Evolutionary conservation across 2,888 invertebrate species (phyloP).

Genomic region (Conistra vaccinii): DNA sequence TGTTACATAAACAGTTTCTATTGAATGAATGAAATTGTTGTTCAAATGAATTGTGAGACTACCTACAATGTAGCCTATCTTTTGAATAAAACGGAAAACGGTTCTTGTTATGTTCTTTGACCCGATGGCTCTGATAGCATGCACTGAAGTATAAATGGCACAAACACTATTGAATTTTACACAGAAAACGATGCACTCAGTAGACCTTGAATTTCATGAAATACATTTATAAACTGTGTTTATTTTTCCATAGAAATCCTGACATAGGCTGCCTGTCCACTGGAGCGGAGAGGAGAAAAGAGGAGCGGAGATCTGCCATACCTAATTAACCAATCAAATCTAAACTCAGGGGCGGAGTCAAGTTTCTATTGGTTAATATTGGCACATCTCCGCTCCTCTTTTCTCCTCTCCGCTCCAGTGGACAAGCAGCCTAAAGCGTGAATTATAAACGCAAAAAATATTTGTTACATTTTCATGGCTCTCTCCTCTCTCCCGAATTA

Average conservation of each 20-base stretch:
- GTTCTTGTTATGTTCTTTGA: background rate
- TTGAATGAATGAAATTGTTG: constrained; percentile 38
- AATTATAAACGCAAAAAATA: background rate
- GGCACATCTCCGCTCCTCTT: no score
- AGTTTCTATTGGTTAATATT: no score
- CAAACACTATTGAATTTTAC: background rate
- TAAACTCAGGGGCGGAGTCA: no score
- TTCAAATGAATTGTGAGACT: constrained; percentile 13
- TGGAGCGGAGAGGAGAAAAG: no score
- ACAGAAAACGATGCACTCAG: background rate
- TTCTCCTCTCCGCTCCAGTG: no score
- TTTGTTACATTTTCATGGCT: background rate
- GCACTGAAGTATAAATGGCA: background rate
- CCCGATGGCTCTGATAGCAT: constrained; percentile 2
- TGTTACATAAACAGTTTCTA: constrained; percentile 19
- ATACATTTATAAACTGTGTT: no score
- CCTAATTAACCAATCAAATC: no score
- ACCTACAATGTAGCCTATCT: constrained; percentile 5
- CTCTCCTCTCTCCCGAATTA: background rate
- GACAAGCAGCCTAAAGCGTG: no score
- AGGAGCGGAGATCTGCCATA: no score
- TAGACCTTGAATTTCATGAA: no score
- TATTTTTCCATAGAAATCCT: background rate
- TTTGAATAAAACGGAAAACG: constrained; percentile 8
- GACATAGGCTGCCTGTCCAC: no score